A percentile compares a stretch with the other conserved stretches of the same genome.
Evolutionary conservation across 2,888 invertebrate genomes (phyloP).

Genomic region (Cylindroiulus punctatus): DNA sequence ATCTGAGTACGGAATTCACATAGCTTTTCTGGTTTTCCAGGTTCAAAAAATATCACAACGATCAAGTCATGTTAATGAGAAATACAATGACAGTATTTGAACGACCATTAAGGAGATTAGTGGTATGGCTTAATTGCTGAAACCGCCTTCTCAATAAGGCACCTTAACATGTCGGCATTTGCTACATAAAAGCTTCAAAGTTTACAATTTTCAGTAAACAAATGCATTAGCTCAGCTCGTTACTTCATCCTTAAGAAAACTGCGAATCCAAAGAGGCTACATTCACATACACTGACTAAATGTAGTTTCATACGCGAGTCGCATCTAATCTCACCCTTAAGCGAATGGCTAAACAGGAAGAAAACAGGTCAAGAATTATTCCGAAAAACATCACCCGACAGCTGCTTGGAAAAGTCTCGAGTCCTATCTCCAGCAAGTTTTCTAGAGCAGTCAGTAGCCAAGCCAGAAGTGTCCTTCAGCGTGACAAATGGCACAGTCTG

Average conservation of each 20-base stretch:
- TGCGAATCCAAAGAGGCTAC: not conserved
- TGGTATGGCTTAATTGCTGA: no score
- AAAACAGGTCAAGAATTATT: slow-evolving; percentile 41
- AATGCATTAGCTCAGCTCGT: not conserved
- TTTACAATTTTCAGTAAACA: not conserved
- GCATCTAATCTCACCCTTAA: slow-evolving; percentile 26
- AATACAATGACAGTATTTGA: no score
- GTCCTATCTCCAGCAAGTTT: not conserved
- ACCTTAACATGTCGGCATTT: not conserved
- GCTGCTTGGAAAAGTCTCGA: not conserved
- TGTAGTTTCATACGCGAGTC: not conserved
- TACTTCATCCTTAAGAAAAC: not conserved
- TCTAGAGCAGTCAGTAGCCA: not conserved
- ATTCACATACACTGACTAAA: not conserved
- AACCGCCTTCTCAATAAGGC: no score
- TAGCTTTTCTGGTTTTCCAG: no score
- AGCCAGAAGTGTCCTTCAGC: not conserved
- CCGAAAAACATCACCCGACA: slow-evolving; percentile 6
- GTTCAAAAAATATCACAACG: no score
- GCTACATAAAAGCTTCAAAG: no score
- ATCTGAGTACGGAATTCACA: no score
- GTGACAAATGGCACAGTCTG: slow-evolving; percentile 17
- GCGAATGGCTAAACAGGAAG: not conserved
- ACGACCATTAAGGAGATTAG: no score
- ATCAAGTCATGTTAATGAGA: no score